Percentiles rank a stretch among this genome's conserved stretches.
phyloP scores from a whole-genome alignment of 2,797 vertebrate genomes.

The Buphagus erythrorhynchus region DNA sequence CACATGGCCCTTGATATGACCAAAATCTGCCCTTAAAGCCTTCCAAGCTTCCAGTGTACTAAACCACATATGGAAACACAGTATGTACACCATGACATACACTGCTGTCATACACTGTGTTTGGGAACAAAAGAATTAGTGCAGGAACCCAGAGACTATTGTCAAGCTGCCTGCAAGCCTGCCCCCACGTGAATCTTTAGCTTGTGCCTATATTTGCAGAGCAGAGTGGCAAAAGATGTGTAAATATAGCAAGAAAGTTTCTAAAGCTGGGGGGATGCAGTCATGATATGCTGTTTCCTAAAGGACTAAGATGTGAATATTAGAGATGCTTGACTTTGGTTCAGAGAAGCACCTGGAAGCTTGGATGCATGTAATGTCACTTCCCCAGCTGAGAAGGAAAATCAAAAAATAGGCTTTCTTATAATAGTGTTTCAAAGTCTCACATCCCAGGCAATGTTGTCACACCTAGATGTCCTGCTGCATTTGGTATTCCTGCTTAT shows the following conservation, averaged over 20 bases:
- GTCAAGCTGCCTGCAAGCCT: neutral
- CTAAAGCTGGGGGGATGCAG: neutral
- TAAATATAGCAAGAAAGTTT: neutral
- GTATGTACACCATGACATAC: neutral
- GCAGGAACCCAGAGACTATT: neutral
- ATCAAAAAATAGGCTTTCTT: neutral
- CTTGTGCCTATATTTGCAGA: neutral
- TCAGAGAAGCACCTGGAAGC: neutral
- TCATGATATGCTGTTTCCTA: neutral
- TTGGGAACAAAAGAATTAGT: neutral
- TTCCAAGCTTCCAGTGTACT: neutral
- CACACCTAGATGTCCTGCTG: neutral
- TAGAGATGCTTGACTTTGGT: neutral
- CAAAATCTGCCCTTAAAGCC: neutral
- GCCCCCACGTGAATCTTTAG: rapidly evolving
- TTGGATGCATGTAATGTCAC: neutral
- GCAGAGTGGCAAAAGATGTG: neutral
- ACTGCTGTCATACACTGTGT: neutral
- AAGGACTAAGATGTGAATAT: neutral
- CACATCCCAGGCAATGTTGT: neutral
- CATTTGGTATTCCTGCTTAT: neutral
- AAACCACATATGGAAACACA: rapidly evolving
- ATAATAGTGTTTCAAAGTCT: neutral
- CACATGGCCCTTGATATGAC: neutral
- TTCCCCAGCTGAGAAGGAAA: neutral